phyloP scores from a whole-genome alignment of 2,888 invertebrate genomes.

The Pseudococcus jackbeardsleyi region DNA sequence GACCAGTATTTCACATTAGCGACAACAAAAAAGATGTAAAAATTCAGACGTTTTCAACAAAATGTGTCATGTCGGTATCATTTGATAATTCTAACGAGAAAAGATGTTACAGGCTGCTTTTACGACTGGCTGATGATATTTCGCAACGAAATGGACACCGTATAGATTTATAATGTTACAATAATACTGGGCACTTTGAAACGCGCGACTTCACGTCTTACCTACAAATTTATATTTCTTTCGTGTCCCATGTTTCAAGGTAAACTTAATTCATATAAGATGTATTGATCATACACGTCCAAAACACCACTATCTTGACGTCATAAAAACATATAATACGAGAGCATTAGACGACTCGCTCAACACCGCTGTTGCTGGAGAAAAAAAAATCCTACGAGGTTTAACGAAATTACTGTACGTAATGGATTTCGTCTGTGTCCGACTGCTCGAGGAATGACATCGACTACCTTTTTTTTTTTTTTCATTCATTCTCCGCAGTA shows the following conservation, averaged over 20 bases:
- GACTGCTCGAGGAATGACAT: background rate
- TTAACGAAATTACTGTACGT: background rate
- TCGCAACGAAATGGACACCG: constrained; percentile 7
- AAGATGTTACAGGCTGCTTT: constrained; percentile 6
- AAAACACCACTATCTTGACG: background rate
- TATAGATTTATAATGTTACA: constrained; percentile 23
- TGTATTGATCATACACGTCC: background rate
- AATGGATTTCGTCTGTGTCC: background rate
- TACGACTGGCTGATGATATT: constrained; percentile 2
- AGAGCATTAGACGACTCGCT: too few relatives aligned
- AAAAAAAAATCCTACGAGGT: background rate
- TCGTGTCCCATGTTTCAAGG: background rate
- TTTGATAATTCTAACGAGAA: background rate
- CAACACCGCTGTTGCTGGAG: background rate
- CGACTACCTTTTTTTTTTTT: background rate
- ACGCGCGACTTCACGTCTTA: background rate
- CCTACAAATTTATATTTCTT: background rate
- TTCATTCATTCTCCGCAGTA: background rate
- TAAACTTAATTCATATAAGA: background rate
- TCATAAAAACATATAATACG: background rate
- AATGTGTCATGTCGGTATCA: background rate
- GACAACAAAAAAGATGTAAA: background rate
- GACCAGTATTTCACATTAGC: constrained; percentile 4
- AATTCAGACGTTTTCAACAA: background rate
- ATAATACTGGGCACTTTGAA: background rate